phyloP scores from a whole-genome alignment of 2,113 vertebrate genomes.

The Burhinus bistriatus region DNA sequence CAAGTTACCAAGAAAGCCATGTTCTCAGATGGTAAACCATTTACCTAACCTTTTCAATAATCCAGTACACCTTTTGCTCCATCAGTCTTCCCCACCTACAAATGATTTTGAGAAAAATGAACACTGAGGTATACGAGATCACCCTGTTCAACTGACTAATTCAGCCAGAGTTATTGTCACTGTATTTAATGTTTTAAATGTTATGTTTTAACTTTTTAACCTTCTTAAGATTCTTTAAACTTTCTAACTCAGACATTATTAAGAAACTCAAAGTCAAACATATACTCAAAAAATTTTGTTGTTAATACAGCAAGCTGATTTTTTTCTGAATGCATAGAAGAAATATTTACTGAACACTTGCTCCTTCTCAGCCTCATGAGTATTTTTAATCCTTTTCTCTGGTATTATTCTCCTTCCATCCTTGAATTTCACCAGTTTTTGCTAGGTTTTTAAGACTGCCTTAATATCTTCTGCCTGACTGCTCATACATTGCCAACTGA shows the following conservation, averaged over 20 bases:
- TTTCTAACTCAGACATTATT: neutral
- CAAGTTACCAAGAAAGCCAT: neutral
- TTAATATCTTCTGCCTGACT: neutral
- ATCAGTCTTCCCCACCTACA: neutral
- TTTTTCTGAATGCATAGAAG: neutral
- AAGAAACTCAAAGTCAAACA: neutral
- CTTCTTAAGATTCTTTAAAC: neutral
- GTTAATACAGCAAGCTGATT: neutral
- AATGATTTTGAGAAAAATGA: neutral
- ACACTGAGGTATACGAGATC: rapidly evolving
- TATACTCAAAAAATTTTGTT: neutral
- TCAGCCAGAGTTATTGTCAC: neutral
- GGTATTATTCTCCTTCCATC: neutral
- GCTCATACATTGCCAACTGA: neutral
- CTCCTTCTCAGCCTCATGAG: neutral
- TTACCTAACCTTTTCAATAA: neutral
- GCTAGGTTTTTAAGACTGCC: neutral
- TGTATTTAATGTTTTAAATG: neutral
- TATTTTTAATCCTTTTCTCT: neutral
- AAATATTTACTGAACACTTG: neutral
- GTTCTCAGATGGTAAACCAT: neutral
- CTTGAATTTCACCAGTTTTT: neutral
- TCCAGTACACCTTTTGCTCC: neutral
- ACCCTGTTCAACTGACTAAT: neutral
- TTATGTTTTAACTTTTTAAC: neutral